Base-by-base conservation (phyloP, 2,797 vertebrate genomes). In the Prionace glauca region DNA sequence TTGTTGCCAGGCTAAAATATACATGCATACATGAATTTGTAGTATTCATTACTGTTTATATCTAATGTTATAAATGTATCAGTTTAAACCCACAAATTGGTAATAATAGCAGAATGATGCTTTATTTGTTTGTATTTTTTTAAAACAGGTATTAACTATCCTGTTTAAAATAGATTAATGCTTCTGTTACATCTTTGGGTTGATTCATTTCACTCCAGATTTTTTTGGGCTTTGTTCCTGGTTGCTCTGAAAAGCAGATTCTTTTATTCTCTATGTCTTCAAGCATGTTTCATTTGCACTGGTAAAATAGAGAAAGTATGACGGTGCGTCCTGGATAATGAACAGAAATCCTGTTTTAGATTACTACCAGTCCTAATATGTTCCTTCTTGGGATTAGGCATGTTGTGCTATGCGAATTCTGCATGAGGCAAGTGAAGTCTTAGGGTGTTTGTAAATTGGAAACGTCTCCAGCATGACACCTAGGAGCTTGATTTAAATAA, bases 91-190 rank as follows among this genome's bases (percentile, higher is more conserved):
- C 65, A 91, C n/a, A n/a, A n/a, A n/a, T 7, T 36, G 60, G 60
- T 9, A n/a, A n/a, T 67, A 36, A 36, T 65, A 67, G 88, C 32
- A 20, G 88, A 91, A 65, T 65, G 32, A 67, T 65, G 32, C 62
- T n/a, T 36, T 65, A 18, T 65, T 91, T 36, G 32, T n/a, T 24
- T 20, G 24, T n/a, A 67, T 9, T 67, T 11, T 91, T 91, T 91
- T 8, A 36, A 67, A 16, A 65, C 41, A 84, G 36, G 36, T 32
- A 5, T 88, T 29, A 88, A 88, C 50, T 60, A 29, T 32, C 60
- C 60, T 91, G n/a, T 91, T 91, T 91, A 36, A 91, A 91, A 91
- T 36, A 60, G 88, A 11, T 65, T n/a, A 62, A 90, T n/a, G 12
- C 56, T 18, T 29, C 26, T 29, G 24, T 88, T 88, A 26, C 62